Conservation (phyloP, 2,113 vertebrate species). For the Peromyscus polionotus region DNA sequence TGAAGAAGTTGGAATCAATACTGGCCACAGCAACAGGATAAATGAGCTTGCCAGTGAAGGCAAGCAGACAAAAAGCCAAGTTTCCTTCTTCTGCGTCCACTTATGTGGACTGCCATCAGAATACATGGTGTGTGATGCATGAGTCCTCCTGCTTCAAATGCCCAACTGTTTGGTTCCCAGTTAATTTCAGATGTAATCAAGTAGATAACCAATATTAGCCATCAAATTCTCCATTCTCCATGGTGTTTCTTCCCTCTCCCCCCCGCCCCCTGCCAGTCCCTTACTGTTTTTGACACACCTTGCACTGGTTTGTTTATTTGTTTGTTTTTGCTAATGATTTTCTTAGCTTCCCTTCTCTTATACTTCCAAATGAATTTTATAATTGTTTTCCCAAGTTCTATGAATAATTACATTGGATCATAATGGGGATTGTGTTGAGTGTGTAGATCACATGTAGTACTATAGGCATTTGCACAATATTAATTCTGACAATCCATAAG, state of each 20-base stretch:
- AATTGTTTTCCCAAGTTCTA: background rate
- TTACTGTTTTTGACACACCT: background rate
- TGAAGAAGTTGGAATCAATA: background rate
- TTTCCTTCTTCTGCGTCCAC: background rate
- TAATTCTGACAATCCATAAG: background rate
- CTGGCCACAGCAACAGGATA: background rate
- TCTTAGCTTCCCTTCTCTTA: background rate
- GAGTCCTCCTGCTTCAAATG: background rate
- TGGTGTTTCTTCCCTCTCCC: background rate
- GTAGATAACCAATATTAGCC: background rate
- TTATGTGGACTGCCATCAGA: background rate
- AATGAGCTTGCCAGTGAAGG: background rate
- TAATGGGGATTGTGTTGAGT: background rate
- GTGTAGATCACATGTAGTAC: background rate
- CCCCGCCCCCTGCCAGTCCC: fast-evolving
- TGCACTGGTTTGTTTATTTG: background rate
- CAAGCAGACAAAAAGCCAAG: background rate
- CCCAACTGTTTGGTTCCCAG: background rate
- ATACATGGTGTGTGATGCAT: background rate
- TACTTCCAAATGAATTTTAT: background rate
- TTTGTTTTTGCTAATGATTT: background rate
- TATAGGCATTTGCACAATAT: background rate
- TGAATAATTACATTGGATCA: background rate
- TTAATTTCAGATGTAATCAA: background rate
- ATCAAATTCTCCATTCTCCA: background rate